Base-by-base conservation (phyloP, 2,888 invertebrate genomes). In the Latrodectus hesperus region DNA sequence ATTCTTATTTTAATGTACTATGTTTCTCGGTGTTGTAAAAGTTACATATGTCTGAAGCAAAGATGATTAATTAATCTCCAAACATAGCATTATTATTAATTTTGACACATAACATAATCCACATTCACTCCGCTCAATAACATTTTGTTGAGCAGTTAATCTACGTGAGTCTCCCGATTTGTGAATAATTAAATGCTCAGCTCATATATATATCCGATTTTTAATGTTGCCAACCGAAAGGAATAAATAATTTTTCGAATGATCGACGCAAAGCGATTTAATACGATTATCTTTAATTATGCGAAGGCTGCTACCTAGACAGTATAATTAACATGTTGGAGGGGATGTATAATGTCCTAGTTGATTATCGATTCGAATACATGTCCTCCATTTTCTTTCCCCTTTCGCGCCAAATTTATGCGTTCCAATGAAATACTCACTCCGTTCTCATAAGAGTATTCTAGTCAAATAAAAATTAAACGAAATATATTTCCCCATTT, bases 261-360 rank as follows among this genome's bases (percentile, higher is more conserved):
- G 84, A 84, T 84, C 77, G 84, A 84, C 84, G 84, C 77, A 65
- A 49, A 72, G 17, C 52, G 72, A 71, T 84, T 84, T 84, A 84
- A 84, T 84, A 26, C 84, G 84, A 78, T 84, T 84, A 84, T 84
- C 84, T 84, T 84, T 84, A 84, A 84, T 84, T 84, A 84, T 84
- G 84, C 72, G 84, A 84, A 60, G 83, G 77, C 84, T 67, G 76
- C 77, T 72, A 84, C 75, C 71, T 76, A 78, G 77, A 84, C 78
- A 72, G 84, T 78, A 84, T 84, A 78, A 84, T 84, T 84, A 84
- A 77, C 65, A 76, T 73, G 81, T 74, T 55, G 81, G 74, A 52
- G n/a, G 73, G 74, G 71, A 84, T 84, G 73, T 77, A 84, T 84
- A 84, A 84, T 78, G 84, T 77, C 55, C 65, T 65, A 51, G 65